Conservation (phyloP, 2,888 invertebrate species). For the Bhutanitis thaidina region DNA sequence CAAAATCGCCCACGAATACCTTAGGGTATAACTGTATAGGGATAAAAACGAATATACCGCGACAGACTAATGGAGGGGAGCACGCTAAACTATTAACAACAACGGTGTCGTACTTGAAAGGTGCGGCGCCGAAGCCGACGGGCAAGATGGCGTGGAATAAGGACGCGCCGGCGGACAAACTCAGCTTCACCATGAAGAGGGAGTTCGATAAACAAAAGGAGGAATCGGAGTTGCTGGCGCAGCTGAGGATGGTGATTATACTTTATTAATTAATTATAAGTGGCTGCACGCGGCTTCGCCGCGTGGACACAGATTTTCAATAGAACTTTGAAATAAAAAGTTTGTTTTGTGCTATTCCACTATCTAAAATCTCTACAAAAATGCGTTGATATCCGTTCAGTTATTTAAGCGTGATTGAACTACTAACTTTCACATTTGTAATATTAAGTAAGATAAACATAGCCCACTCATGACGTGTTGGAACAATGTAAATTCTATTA, state of each 20-base stretch:
- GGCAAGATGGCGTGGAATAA: constrained; percentile 86
- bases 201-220: constrained; percentile 95
- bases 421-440: too few relatives aligned
- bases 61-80: constrained; percentile 58
- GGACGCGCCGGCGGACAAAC: constrained; percentile 84
- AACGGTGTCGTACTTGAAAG: constrained; percentile 80
- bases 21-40: constrained; percentile 79
- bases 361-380: too few relatives aligned
- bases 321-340: too few relatives aligned
- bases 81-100: constrained; percentile 77
- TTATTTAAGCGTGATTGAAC: too few relatives aligned
- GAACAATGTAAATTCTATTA: too few relatives aligned
- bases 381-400: too few relatives aligned
- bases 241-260: constrained; percentile 86
- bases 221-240: constrained; percentile 91
- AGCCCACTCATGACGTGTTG: too few relatives aligned
- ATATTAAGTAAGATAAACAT: too few relatives aligned
- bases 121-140: constrained; percentile 65
- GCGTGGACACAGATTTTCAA: too few relatives aligned
- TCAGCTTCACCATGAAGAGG: constrained; percentile 94
- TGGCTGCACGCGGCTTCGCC: too few relatives aligned
- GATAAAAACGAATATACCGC: constrained; percentile 55
- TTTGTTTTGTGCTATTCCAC: too few relatives aligned
- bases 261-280: too few relatives aligned
- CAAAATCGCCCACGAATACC: constrained; percentile 80